Conservation (phyloP, 2,888 invertebrate species). For the Platycheirus albimanus region DNA sequence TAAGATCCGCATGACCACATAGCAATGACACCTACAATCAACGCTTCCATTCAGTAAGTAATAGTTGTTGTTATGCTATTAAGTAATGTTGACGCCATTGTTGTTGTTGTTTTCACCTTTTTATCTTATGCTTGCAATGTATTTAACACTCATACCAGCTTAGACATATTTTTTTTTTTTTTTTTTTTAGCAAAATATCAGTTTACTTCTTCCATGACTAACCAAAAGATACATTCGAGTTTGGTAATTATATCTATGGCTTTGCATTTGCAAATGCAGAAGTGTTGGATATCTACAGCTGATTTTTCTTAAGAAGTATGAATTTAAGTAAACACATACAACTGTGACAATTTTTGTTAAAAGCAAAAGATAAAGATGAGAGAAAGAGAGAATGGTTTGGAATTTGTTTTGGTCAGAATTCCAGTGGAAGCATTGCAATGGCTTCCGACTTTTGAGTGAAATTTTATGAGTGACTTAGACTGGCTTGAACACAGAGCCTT, state of each 20-base stretch:
- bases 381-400: conserved; percentile 1
- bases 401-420: conserved; percentile 48
- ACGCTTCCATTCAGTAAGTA: conserved; percentile 44
- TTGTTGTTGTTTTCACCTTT: conserved; percentile 5
- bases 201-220: background rate
- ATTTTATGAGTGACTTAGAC: background rate
- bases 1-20: conserved; percentile 65
- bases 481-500: background rate
- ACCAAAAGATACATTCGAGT: conserved; percentile 15
- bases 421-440: conserved; percentile 51
- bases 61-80: conserved; percentile 38
- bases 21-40: conserved; percentile 63
- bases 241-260: conserved; percentile 2
- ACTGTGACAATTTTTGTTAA: too few relatives aligned
- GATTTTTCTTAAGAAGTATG: conserved; percentile 17
- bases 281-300: conserved; percentile 39
- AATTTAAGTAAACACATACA: background rate
- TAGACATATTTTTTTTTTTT: background rate
- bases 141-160: background rate
- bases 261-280: background rate
- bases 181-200: conserved; percentile 20
- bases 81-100: conserved; percentile 65
- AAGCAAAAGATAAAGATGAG: background rate
- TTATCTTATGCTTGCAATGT: background rate
- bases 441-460: conserved; percentile 44